Conservation (phyloP, 2,888 invertebrate species). For the Cryptocephalus primarius region DNA sequence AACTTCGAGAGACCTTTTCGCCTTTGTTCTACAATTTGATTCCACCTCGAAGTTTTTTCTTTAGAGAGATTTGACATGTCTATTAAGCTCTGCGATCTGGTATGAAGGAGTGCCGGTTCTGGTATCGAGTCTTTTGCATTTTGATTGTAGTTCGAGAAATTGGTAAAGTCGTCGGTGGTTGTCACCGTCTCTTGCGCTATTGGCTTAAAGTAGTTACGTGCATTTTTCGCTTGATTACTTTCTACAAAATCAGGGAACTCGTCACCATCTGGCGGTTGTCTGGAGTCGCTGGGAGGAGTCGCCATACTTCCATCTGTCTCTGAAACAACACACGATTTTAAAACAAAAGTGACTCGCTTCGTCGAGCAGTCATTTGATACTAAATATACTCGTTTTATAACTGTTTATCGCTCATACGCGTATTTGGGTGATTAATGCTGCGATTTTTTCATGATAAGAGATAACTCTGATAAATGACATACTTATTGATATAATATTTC, state of each 20-base stretch:
- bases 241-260: conserved; percentile 68
- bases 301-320: conserved; percentile 39
- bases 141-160: conserved; percentile 17
- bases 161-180: conserved; percentile 18
- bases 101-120: conserved; percentile 26
- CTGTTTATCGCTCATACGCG: too few relatives aligned
- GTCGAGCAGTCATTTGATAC: too few relatives aligned
- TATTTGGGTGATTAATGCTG: too few relatives aligned
- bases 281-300: conserved; percentile 48
- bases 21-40: conserved; percentile 69
- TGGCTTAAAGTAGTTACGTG: conserved; percentile 1
- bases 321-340: conserved; percentile 13
- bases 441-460: too few relatives aligned
- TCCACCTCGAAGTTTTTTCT: conserved; percentile 43
- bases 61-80: conserved; percentile 31
- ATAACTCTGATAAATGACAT: too few relatives aligned
- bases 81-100: conserved; percentile 41
- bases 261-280: conserved; percentile 73
- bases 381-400: too few relatives aligned
- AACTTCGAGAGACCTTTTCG: conserved; percentile 74
- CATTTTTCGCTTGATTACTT: conserved; percentile 20
- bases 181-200: neutral
- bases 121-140: conserved; percentile 10
- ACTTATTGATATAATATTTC: too few relatives aligned
- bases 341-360: too few relatives aligned